A percentile compares a stretch with the other conserved stretches of the same genome.
Conservation (phyloP, 2,113 vertebrate species). For the Thryonomys swinderianus region DNA sequence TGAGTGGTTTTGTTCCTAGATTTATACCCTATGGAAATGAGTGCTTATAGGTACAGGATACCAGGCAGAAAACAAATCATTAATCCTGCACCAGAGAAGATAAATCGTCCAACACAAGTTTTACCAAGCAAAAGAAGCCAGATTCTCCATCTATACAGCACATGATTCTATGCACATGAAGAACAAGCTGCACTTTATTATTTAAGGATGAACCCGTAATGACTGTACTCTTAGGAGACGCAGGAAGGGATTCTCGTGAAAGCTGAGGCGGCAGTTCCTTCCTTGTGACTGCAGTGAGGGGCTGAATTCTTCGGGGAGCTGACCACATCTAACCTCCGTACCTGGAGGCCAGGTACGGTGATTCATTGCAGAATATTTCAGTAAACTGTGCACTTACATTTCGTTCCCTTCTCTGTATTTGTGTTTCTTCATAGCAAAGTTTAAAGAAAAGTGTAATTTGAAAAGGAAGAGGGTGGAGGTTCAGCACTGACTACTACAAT, state of each 20-base stretch:
- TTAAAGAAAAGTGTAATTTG: neutral
- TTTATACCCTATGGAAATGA: neutral
- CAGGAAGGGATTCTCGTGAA: neutral
- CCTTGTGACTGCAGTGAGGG: rapidly evolving
- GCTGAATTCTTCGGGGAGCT: neutral
- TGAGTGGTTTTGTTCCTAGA: neutral
- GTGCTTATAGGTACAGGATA: neutral
- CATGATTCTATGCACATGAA: neutral
- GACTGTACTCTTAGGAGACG: neutral
- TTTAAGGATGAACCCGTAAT: neutral
- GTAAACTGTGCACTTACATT: neutral
- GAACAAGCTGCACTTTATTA: neutral
- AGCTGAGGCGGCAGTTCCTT: neutral
- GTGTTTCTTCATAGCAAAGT: neutral
- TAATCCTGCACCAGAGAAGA: neutral
- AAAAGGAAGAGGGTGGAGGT: neutral
- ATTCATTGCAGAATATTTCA: neutral
- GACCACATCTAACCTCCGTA: neutral
- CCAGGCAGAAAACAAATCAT: neutral
- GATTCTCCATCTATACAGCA: neutral
- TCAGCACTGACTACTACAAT: neutral
- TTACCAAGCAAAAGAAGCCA: neutral
- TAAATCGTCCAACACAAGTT: neutral
- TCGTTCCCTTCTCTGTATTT: neutral
- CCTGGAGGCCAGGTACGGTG: neutral